These are phyloP conservation scores for Hyposmocoma kahamanoa DNA, from an alignment of 1,140 invertebrate genomes.

Conservation along the genomic window DNA sequence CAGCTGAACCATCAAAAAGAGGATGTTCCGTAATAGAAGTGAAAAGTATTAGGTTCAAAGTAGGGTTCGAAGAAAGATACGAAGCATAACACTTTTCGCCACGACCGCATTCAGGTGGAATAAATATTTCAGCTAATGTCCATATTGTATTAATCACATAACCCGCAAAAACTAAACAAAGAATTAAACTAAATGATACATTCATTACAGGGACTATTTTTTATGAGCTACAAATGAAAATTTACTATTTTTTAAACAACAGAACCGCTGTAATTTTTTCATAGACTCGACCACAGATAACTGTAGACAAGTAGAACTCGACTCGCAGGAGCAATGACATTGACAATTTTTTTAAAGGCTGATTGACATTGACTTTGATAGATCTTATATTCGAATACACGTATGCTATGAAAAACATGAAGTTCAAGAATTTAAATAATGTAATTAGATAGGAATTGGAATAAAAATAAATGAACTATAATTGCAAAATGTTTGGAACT, in stretches of 20 bases:
- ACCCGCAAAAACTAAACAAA: constrained; percentile 78
- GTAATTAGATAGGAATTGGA: too few relatives aligned
- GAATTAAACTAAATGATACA: constrained; percentile 72
- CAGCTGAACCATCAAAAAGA: constrained; percentile 36
- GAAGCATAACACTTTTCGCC: constrained; percentile 76
- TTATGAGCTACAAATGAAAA: neutral
- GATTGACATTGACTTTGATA: too few relatives aligned
- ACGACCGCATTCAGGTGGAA: constrained; percentile 78
- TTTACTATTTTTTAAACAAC: neutral
- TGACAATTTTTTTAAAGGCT: too few relatives aligned
- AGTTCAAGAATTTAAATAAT: too few relatives aligned
- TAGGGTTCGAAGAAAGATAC: constrained; percentile 73
- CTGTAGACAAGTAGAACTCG: too few relatives aligned
- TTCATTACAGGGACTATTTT: constrained; percentile 34
- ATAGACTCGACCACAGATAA: neutral
- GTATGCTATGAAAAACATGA: too few relatives aligned
- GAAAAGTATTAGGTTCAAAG: constrained; percentile 75
- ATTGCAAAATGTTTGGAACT: too few relatives aligned
- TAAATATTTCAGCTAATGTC: constrained; percentile 81
- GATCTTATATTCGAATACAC: too few relatives aligned
- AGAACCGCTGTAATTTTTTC: neutral
- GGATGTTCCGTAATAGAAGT: constrained; percentile 73
- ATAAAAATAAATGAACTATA: too few relatives aligned
- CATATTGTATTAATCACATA: constrained; percentile 85
- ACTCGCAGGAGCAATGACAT: too few relatives aligned